Percentiles rank a stretch among this genome's conserved stretches.
Conservation (phyloP, 2,113 vertebrate species). For the Trogon melanurus region DNA sequence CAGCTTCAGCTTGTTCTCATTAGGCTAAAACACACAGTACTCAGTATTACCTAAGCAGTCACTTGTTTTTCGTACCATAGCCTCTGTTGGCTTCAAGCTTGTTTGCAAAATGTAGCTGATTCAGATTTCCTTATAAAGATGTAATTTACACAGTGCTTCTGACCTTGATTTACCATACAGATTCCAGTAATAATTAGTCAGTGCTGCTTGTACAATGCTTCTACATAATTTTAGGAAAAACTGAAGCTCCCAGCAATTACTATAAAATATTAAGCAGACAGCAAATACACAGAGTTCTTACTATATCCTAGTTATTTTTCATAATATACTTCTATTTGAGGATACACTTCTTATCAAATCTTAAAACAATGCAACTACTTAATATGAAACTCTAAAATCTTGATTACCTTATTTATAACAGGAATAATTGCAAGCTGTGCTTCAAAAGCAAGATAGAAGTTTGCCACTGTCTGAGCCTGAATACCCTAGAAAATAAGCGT, state of each 20-base stretch:
- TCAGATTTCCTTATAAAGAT: not conserved
- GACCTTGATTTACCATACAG: not conserved
- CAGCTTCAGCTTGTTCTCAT: not conserved
- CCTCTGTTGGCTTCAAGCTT: not conserved
- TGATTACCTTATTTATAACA: constrained; percentile 94
- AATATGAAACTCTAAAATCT: not conserved
- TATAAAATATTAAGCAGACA: not conserved
- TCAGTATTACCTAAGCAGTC: not conserved
- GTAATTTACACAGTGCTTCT: not conserved
- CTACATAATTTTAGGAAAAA: not conserved
- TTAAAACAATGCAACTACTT: not conserved
- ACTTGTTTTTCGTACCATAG: not conserved
- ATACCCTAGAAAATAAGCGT: constrained; percentile 83
- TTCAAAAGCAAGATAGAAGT: constrained; percentile 98
- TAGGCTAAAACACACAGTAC: not conserved
- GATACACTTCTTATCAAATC: not conserved
- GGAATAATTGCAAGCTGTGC: constrained; percentile 93
- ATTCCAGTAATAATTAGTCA: not conserved
- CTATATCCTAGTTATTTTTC: not conserved
- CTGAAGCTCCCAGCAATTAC: not conserved
- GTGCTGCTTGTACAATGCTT: not conserved
- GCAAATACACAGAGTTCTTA: not conserved
- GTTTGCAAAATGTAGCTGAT: not conserved
- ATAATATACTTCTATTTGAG: not conserved
- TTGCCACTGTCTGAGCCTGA: constrained; percentile 97